Percentiles rank a stretch among this genome's conserved stretches.
phyloP scores from a whole-genome alignment of 2,888 invertebrate genomes.

The Cantharis lateralis region DNA sequence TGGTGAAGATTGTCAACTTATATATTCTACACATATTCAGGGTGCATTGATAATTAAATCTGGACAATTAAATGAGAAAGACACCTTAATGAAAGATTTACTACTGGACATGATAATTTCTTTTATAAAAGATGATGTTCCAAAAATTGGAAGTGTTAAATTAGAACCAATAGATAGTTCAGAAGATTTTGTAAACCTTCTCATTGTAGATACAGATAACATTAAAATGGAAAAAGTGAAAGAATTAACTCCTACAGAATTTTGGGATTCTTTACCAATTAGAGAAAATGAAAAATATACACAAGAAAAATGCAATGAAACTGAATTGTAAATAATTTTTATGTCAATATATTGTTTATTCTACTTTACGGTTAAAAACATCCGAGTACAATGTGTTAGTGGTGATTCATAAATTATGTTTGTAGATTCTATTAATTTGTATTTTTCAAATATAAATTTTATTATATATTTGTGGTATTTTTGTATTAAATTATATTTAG shows the following conservation, averaged over 20 bases:
- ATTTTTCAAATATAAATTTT: no score
- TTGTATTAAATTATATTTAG: no score
- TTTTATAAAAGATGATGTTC: background rate
- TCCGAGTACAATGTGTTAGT: no score
- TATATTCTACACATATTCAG: background rate
- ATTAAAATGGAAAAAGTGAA: background rate
- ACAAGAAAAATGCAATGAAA: background rate
- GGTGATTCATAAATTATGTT: no score
- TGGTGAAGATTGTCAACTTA: background rate
- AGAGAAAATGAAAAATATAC: background rate
- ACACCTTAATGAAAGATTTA: background rate
- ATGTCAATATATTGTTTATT: no score
- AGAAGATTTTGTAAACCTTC: background rate
- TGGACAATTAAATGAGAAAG: background rate
- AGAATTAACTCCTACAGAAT: background rate
- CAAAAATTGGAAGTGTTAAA: background rate
- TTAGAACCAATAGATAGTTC: background rate
- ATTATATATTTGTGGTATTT: no score
- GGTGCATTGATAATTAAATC: background rate
- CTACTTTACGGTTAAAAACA: no score
- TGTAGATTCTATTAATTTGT: no score
- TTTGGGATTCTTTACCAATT: background rate
- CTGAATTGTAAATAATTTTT: background rate
- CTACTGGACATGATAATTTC: background rate
- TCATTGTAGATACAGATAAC: background rate